A percentile compares a stretch with the other conserved stretches of the same genome.
phyloP scores from a whole-genome alignment of 2,888 invertebrate genomes.

The Trachelus tabidus region DNA sequence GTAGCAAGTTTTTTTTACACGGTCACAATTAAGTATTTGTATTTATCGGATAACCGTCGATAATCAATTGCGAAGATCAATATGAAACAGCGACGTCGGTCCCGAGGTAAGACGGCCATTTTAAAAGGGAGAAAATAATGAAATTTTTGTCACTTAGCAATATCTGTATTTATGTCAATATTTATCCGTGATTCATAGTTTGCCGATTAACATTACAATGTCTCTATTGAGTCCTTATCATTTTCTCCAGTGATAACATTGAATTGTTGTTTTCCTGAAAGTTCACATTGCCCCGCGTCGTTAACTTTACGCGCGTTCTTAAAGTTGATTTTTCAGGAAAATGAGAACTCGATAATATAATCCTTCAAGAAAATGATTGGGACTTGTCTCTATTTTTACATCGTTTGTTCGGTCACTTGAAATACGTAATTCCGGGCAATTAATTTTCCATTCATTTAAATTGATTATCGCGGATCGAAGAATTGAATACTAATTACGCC shows the following conservation, averaged over 20 bases:
- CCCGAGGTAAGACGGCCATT: background rate
- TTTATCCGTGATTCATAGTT: background rate
- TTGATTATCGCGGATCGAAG: background rate
- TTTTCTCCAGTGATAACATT: too few species aligned
- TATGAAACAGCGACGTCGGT: background rate
- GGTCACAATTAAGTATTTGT: background rate
- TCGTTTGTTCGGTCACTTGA: background rate
- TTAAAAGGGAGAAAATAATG: background rate
- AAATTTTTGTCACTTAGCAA: background rate
- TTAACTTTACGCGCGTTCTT: too few species aligned
- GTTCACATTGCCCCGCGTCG: too few species aligned
- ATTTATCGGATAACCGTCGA: background rate
- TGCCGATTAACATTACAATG: background rate
- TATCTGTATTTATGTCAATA: background rate
- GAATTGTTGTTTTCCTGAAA: too few species aligned
- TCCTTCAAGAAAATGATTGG: too few species aligned
- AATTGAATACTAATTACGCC: background rate
- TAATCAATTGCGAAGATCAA: background rate
- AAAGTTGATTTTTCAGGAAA: too few species aligned
- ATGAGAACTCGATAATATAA: too few species aligned
- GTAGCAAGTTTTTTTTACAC: background rate
- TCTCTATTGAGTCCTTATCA: too few species aligned
- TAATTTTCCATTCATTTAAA: background rate
- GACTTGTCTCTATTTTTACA: background rate
- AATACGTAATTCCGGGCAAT: background rate